These are phyloP conservation scores for Mythimna pallens DNA, from an alignment of 2,888 invertebrate species.

Conservation along the genomic window DNA sequence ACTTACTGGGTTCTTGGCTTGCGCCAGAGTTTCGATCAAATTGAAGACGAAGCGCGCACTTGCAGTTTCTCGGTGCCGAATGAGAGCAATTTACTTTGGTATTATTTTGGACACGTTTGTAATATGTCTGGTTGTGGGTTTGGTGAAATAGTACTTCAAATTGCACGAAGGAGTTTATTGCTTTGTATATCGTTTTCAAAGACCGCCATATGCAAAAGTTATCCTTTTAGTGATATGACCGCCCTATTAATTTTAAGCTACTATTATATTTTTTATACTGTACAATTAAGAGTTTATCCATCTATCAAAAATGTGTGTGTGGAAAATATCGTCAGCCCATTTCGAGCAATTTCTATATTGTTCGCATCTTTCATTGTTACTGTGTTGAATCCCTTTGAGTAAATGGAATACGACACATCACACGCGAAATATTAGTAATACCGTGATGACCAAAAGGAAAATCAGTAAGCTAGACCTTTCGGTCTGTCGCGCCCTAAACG, in stretches of 20 bases:
- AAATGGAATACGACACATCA: neutral
- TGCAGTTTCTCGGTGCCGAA: constrained; percentile 55
- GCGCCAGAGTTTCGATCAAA: constrained; percentile 59
- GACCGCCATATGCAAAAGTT: neutral
- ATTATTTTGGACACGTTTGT: constrained; percentile 54
- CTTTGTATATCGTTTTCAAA: no score
- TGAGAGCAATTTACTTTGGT: constrained; percentile 45
- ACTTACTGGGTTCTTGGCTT: constrained; percentile 51
- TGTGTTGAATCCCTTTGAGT: neutral
- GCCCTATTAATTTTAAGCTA: no score
- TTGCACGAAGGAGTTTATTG: neutral
- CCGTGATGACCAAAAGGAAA: constrained; percentile 10
- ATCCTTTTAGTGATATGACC: no score
- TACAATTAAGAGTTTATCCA: no score
- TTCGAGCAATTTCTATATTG: neutral
- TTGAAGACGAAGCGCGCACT: constrained; percentile 58
- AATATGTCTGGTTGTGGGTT: constrained; percentile 45
- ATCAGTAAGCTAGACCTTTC: constrained; percentile 25
- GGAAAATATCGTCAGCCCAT: neutral
- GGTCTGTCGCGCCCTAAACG: constrained; percentile 26
- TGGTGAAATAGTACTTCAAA: neutral
- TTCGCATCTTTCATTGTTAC: neutral
- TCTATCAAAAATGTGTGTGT: no score
- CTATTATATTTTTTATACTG: no score
- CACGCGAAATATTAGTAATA: neutral